These are phyloP conservation scores for Yoshiicerus persimilis DNA, from an alignment of 1,140 invertebrate species.

Conservation along the genomic window DNA sequence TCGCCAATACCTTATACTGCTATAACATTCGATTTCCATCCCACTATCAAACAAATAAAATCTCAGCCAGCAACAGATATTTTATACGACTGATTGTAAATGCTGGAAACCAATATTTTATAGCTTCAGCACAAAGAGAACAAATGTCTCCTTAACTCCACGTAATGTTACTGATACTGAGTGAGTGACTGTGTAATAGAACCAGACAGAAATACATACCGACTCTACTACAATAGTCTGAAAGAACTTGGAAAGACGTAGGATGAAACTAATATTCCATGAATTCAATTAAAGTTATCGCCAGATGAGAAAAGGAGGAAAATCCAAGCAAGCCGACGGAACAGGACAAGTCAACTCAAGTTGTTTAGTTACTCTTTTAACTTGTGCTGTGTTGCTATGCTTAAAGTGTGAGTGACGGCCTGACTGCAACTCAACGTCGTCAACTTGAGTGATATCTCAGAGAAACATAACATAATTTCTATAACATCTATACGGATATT, in stretches of 20 bases:
- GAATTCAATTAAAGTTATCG: conserved; percentile 14
- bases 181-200: background rate
- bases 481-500: background rate
- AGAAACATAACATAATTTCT: background rate
- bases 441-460: background rate
- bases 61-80: background rate
- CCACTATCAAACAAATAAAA: background rate
- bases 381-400: background rate
- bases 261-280: conserved; percentile 17
- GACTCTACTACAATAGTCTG: background rate
- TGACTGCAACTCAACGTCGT: background rate
- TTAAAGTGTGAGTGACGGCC: background rate
- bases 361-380: background rate
- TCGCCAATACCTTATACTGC: background rate
- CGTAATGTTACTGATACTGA: background rate
- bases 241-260: background rate
- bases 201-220: background rate
- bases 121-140: background rate
- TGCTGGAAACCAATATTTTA: background rate
- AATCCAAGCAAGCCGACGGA: background rate
- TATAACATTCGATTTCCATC: background rate
- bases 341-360: background rate
- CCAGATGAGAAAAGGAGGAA: conserved; percentile 3
- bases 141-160: background rate
- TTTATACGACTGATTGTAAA: background rate